These are phyloP conservation scores for Tetrapedia diversipes DNA, from an alignment of 2,888 invertebrate species.

Conservation along the genomic window DNA sequence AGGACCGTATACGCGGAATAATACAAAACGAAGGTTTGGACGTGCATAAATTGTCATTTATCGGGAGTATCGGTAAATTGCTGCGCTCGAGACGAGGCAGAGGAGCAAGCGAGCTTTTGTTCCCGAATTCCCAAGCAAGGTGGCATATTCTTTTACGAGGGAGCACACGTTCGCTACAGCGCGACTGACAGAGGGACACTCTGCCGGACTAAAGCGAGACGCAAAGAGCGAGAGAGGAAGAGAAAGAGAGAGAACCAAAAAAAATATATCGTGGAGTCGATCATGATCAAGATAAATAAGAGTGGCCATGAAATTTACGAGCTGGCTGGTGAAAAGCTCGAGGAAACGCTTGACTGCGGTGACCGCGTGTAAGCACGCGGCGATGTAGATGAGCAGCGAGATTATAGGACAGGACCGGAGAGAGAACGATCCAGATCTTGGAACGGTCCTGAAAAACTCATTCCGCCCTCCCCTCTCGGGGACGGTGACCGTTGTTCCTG, in stretches of 20 bases:
- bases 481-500: slow-evolving; percentile 49
- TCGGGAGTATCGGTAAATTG: slow-evolving; percentile 11
- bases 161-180: slow-evolving; percentile 39
- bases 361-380: slow-evolving; percentile 64
- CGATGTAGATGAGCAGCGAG: slow-evolving; percentile 67
- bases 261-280: slow-evolving; percentile 68
- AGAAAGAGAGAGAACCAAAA: slow-evolving; percentile 32
- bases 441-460: slow-evolving; percentile 56
- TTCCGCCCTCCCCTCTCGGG: slow-evolving; percentile 14
- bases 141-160: slow-evolving; percentile 52
- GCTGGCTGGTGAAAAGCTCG: slow-evolving; percentile 69
- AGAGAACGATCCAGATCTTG: slow-evolving; percentile 59
- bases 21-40: slow-evolving; percentile 16
- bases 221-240: slow-evolving; percentile 9
- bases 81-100: slow-evolving; percentile 10
- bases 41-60: no score
- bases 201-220: slow-evolving; percentile 7
- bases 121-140: slow-evolving; percentile 57
- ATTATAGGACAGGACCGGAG: slow-evolving; percentile 60
- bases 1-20: no score
- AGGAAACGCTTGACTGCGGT: slow-evolving; percentile 63
- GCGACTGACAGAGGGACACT: slow-evolving; percentile 9
- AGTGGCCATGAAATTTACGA: slow-evolving; percentile 74
- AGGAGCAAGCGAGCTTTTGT: slow-evolving; percentile 43
- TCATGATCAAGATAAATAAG: slow-evolving; percentile 74